Conservation (phyloP, 2,888 invertebrate species). For the Megalurothrips usitatus region DNA sequence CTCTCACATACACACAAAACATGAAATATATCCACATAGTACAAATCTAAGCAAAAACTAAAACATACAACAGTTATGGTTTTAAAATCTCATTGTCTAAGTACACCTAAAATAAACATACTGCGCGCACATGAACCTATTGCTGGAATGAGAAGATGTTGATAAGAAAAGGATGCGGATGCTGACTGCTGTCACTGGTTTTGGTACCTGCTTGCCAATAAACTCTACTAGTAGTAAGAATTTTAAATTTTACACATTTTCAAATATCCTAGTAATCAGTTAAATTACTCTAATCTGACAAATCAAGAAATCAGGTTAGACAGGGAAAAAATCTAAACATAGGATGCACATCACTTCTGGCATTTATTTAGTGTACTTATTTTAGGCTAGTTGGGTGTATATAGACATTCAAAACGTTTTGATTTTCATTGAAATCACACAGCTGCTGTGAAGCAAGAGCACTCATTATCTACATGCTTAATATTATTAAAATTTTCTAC, state of each 20-base stretch:
- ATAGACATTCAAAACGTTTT: not conserved
- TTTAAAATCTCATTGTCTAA: not conserved
- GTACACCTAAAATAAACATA: not conserved
- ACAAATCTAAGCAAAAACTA: slow-evolving; percentile 2
- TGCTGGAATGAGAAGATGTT: slow-evolving; percentile 6
- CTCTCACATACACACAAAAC: not conserved
- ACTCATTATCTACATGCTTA: slow-evolving; percentile 1
- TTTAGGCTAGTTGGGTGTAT: not conserved
- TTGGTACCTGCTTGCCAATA: not conserved
- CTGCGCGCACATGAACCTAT: not conserved
- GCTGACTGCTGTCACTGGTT: slow-evolving; percentile 22
- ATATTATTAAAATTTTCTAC: slow-evolving; percentile 1
- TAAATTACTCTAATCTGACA: slow-evolving; percentile 6
- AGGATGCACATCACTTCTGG: not conserved
- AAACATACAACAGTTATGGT: not conserved
- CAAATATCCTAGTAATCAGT: not conserved
- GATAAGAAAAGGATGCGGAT: slow-evolving; percentile 12
- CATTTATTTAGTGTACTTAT: not conserved
- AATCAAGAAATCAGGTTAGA: not conserved
- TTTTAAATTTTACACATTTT: not conserved
- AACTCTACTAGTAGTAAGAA: not conserved
- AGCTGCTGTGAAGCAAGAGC: not conserved
- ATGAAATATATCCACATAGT: not conserved
- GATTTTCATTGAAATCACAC: not conserved
- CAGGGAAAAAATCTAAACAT: not conserved